Percentiles rank a stretch among this genome's conserved stretches.
phyloP scores from a whole-genome alignment of 1,140 invertebrate genomes.

The Dendrolimus punctatus region DNA sequence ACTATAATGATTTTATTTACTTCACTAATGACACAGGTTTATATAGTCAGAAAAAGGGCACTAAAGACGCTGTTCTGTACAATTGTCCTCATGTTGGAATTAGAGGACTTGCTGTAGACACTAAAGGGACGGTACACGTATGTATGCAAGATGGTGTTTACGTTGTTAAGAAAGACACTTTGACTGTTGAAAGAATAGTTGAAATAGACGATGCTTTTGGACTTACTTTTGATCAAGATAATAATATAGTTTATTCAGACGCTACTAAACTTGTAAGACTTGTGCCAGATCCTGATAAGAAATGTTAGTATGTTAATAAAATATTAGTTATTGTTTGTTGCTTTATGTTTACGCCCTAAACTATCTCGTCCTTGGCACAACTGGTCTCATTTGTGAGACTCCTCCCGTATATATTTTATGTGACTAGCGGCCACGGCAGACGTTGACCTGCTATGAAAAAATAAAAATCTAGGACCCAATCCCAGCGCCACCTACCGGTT shows the following conservation, averaged over 20 bases:
- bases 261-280: conserved; percentile 29
- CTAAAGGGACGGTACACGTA: conserved; percentile 31
- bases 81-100: conserved; percentile 17
- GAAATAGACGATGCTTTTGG: conserved; percentile 40
- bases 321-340: neutral
- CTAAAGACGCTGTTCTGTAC: conserved; percentile 31
- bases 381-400: neutral
- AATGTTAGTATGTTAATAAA: conserved; percentile 16
- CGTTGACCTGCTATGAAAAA: too few relatives aligned
- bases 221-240: conserved; percentile 43
- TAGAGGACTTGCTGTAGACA: conserved; percentile 36
- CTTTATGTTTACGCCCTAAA: neutral
- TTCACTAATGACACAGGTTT: conserved; percentile 42
- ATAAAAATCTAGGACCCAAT: too few relatives aligned
- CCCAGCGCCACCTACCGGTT: too few relatives aligned
- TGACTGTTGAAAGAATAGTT: conserved; percentile 28
- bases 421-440: too few relatives aligned
- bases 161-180: conserved; percentile 23
- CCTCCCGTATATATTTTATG: too few relatives aligned
- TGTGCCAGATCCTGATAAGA: conserved; percentile 29
- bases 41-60: conserved; percentile 40
- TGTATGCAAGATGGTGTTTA: conserved; percentile 44
- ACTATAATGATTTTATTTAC: conserved; percentile 38
- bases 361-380: neutral
- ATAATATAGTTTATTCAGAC: conserved; percentile 52